A percentile compares a stretch with the other conserved stretches of the same genome.
These are phyloP conservation scores for Homarus gammarus DNA, from an alignment of 2,888 invertebrate species.

Conservation along the genomic window DNA sequence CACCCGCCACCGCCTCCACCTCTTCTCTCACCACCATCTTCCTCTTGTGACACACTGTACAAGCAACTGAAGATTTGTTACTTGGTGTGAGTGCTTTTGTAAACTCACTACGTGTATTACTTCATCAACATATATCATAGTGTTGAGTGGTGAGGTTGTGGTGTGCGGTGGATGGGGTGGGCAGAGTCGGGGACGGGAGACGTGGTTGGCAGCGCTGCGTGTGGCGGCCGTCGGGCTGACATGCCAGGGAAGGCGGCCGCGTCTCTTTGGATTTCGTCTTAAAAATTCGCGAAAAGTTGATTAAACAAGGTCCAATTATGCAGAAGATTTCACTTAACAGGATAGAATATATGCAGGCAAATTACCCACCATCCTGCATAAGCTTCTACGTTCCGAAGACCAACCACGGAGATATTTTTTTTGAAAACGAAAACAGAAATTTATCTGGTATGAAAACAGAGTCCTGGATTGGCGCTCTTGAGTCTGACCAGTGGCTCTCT, in stretches of 20 bases:
- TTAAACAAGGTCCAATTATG: conserved; percentile 57
- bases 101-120: background rate
- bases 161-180: background rate
- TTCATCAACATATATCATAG: too few species aligned
- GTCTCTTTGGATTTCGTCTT: conserved; percentile 50
- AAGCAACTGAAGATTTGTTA: background rate
- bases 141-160: background rate
- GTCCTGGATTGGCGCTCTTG: conserved; percentile 44
- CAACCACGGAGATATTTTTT: conserved; percentile 12
- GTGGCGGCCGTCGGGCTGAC: conserved; percentile 24
- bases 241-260: conserved; percentile 14
- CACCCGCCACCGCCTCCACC: background rate
- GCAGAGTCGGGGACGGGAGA: background rate
- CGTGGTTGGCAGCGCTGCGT: conserved; percentile 27
- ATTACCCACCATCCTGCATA: conserved; percentile 33
- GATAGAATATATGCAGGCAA: conserved; percentile 36
- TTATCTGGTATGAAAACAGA: conserved; percentile 56
- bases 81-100: background rate
- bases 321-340: conserved; percentile 47
- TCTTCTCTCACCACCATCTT: background rate
- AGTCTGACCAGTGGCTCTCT: conserved; percentile 60
- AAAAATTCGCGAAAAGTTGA: conserved; percentile 43
- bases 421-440: conserved; percentile 50
- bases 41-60: background rate
- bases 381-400: conserved; percentile 29